These are phyloP conservation scores for Epizoanthus rinbou DNA, from an alignment of 92 coral and sea anemone genomes.

Conservation along the genomic window DNA sequence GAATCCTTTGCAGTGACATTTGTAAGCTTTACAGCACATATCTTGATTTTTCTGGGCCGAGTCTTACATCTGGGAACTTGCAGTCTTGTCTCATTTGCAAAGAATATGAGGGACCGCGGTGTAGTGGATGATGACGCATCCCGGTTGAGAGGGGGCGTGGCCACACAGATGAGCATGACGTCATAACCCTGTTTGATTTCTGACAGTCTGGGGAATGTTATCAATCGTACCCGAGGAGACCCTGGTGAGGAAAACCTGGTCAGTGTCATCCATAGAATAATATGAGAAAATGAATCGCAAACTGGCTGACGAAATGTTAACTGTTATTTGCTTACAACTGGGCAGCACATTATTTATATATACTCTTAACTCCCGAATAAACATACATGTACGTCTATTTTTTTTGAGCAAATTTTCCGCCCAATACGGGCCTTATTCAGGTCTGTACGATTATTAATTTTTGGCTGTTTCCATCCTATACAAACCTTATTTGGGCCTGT, in stretches of 20 bases:
- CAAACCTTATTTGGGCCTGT: no score
- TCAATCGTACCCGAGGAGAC: background rate
- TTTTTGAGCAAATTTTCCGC: no score
- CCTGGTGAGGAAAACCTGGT: background rate
- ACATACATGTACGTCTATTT: no score
- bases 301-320: background rate
- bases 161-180: slow-evolving; percentile 7
- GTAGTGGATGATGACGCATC: background rate
- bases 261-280: no score
- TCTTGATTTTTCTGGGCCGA: slow-evolving; percentile 18
- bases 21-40: slow-evolving; percentile 3
- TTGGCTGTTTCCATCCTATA: no score
- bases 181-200: slow-evolving; percentile 3
- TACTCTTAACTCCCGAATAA: no score
- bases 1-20: slow-evolving; percentile 32
- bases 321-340: no score
- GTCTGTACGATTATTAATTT: no score
- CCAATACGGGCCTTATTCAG: no score
- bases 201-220: slow-evolving; percentile 7
- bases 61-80: slow-evolving; percentile 4
- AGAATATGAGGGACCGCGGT: slow-evolving; percentile 3
- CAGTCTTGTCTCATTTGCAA: background rate
- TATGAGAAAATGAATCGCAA: background rate
- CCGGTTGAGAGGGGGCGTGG: background rate
- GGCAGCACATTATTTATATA: no score